phyloP scores from a whole-genome alignment of 2,113 vertebrate species.

The Bubo bubo region DNA sequence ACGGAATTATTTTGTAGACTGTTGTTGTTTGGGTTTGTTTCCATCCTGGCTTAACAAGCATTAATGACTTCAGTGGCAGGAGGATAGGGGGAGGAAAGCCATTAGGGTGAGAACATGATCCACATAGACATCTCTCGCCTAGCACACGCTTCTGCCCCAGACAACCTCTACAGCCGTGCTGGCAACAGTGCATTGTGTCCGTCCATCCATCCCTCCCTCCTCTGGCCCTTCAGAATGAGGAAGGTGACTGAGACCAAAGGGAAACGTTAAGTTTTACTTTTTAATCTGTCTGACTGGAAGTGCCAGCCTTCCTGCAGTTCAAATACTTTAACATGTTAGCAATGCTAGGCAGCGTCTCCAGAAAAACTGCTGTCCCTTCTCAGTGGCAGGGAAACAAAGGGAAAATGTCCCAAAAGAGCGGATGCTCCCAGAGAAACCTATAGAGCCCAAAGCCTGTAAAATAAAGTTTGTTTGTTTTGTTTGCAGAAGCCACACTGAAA shows the following conservation, averaged over 20 bases:
- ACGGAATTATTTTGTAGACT: slow-evolving; percentile 32
- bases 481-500: neutral
- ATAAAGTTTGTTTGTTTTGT: neutral
- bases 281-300: neutral
- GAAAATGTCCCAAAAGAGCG: neutral
- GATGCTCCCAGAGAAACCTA: neutral
- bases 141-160: neutral
- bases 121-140: neutral
- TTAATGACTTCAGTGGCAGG: slow-evolving; percentile 38
- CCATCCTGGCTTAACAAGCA: slow-evolving; percentile 49
- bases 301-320: neutral
- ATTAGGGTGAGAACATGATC: slow-evolving; percentile 21
- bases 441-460: neutral
- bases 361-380: neutral
- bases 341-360: neutral
- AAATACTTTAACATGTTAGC: neutral
- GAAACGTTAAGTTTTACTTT: neutral
- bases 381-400: neutral
- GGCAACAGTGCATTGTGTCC: rapidly evolving
- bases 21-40: slow-evolving; percentile 68
- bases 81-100: neutral
- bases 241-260: neutral
- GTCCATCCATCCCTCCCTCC: neutral
- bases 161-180: neutral
- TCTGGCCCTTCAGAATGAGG: neutral